These are phyloP conservation scores for Slavum lentiscoides DNA, from an alignment of 2,888 invertebrate genomes.

Conservation along the genomic window DNA sequence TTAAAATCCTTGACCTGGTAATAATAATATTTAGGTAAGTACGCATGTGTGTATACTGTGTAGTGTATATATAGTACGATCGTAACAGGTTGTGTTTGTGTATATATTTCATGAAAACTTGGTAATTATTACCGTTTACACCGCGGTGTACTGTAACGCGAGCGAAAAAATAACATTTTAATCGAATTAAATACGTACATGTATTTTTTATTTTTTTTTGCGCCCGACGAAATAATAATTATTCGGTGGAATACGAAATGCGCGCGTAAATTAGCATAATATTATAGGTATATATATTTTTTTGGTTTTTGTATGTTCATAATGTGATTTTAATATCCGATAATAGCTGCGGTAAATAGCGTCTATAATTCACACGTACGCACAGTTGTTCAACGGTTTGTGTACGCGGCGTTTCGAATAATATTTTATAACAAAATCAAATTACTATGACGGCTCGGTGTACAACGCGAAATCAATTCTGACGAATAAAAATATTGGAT, in stretches of 20 bases:
- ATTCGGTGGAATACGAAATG: slow-evolving; percentile 16
- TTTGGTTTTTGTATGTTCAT: neutral
- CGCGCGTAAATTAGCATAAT: neutral
- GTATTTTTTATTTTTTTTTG: neutral
- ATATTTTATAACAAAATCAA: neutral
- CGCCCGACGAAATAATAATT: neutral
- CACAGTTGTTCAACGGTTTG: neutral
- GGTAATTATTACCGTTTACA: neutral
- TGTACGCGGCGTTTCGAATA: neutral
- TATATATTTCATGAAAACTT: neutral
- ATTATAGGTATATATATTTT: too few relatives aligned
- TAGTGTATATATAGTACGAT: neutral
- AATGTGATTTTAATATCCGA: slow-evolving; percentile 9
- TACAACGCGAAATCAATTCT: neutral
- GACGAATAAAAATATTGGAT: neutral
- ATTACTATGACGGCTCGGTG: neutral
- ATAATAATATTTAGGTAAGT: too few relatives aligned
- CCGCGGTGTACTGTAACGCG: neutral
- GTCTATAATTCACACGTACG: neutral
- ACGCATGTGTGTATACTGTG: neutral
- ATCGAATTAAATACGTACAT: neutral
- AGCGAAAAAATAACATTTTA: slow-evolving; percentile 15
- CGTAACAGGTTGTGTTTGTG: too few relatives aligned
- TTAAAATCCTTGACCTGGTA: too few relatives aligned
- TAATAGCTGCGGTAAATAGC: too few relatives aligned